Evolutionary conservation across 2,888 invertebrate genomes (phyloP).

Genomic region (Dryomyza anilis): DNA sequence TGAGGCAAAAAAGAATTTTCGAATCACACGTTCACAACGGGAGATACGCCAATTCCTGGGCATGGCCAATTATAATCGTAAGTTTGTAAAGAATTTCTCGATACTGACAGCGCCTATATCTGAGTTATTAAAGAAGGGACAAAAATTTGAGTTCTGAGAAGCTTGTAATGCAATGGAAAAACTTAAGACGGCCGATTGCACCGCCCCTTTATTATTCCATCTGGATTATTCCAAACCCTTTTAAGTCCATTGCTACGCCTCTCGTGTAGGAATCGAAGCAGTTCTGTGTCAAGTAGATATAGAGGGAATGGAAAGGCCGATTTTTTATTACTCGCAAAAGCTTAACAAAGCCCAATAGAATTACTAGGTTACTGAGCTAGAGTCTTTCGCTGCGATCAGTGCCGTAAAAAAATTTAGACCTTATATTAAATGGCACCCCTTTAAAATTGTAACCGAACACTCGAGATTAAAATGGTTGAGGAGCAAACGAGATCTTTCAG

Average conservation of each 20-base stretch:
- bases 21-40: no score
- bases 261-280: constrained; percentile 20
- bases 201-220: constrained; percentile 16
- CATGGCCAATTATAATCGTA: no score
- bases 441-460: not conserved
- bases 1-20: no score
- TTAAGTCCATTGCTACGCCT: constrained; percentile 4
- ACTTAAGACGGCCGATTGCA: not conserved
- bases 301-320: not conserved
- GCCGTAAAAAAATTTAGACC: constrained; percentile 15
- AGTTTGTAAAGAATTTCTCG: no score
- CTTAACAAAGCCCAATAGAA: constrained; percentile 23
- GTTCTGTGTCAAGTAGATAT: no score
- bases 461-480: constrained; percentile 36
- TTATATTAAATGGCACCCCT: constrained; percentile 6
- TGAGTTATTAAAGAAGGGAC: no score
- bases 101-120: no score
- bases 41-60: no score
- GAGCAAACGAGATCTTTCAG: constrained; percentile 3
- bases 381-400: constrained; percentile 2
- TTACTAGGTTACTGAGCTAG: not conserved
- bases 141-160: no score
- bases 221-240: constrained; percentile 21
- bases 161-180: constrained; percentile 5
- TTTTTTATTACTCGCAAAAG: constrained; percentile 13